Conservation (phyloP, 1,140 invertebrate genomes). For the Spodoptera litura region DNA sequence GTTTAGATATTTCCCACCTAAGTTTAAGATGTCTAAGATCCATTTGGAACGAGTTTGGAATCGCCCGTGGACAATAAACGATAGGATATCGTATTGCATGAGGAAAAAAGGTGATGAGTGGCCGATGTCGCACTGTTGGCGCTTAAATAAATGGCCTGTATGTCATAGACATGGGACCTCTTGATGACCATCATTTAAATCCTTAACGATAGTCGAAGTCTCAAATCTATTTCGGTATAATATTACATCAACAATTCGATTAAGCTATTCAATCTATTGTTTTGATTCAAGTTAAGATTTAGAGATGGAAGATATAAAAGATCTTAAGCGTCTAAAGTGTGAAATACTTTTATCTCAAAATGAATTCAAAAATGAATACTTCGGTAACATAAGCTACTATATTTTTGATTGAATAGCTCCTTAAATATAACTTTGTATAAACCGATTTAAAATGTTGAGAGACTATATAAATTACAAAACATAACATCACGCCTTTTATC, state of each 20-base stretch:
- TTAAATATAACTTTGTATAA: too few relatives aligned
- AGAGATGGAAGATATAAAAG: slow-evolving; percentile 34
- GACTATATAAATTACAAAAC: too few relatives aligned
- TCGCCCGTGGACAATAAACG: slow-evolving; percentile 76
- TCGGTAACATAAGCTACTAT: too few relatives aligned
- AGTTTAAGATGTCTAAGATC: slow-evolving; percentile 68
- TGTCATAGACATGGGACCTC: slow-evolving; percentile 58
- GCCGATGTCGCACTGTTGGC: slow-evolving; percentile 67
- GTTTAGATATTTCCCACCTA: slow-evolving; percentile 74
- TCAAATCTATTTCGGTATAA: slow-evolving; percentile 60
- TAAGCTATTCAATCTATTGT: slow-evolving; percentile 67
- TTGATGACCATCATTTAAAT: slow-evolving; percentile 75
- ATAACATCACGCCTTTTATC: too few relatives aligned
- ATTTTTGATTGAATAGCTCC: too few relatives aligned
- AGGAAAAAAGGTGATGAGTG: slow-evolving; percentile 84
- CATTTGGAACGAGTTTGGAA: slow-evolving; percentile 80
- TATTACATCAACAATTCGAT: slow-evolving; percentile 69
- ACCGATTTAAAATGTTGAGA: too few relatives aligned
- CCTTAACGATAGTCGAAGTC: slow-evolving; percentile 60
- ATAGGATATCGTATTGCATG: slow-evolving; percentile 81
- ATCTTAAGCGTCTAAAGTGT: not conserved
- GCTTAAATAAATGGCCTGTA: slow-evolving; percentile 73
- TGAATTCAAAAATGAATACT: too few relatives aligned
- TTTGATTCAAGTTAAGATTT: slow-evolving; percentile 36
- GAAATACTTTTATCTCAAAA: not conserved